Evolutionary conservation across 2,113 vertebrate genomes (phyloP).

Genomic region (Istiophorus platypterus): DNA sequence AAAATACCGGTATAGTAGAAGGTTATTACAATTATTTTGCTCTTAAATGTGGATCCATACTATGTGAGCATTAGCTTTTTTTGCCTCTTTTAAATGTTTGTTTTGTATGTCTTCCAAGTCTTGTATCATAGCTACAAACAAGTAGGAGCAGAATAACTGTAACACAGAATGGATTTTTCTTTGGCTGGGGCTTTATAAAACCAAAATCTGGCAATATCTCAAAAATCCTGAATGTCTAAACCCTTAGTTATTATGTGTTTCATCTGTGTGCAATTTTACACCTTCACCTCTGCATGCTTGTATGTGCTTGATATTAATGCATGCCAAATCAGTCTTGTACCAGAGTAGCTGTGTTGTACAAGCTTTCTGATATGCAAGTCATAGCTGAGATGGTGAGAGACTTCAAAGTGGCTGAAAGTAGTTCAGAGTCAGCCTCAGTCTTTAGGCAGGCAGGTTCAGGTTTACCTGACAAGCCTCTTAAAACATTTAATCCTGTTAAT

Average conservation of each 20-base stretch:
- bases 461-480: conserved; percentile 83
- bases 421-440: conserved; percentile 71
- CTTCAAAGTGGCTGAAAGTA: conserved; percentile 79
- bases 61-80: not conserved
- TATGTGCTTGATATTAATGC: conserved; percentile 32
- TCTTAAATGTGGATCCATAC: conserved; percentile 4
- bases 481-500: conserved; percentile 83
- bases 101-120: not conserved
- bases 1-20: not conserved
- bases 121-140: conserved; percentile 22
- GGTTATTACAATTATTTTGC: conserved; percentile 30
- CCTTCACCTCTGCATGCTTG: conserved; percentile 3
- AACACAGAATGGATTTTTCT: conserved; percentile 1
- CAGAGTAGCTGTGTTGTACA: conserved; percentile 41
- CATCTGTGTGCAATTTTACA: conserved; percentile 13
- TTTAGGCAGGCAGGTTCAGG: conserved; percentile 74
- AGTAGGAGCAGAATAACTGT: conserved; percentile 4
- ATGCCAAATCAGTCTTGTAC: conserved; percentile 54
- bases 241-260: conserved; percentile 18
- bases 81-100: conserved; percentile 4
- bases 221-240: conserved; percentile 28
- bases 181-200: conserved; percentile 22
- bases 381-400: conserved; percentile 66
- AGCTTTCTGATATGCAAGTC: conserved; percentile 70
- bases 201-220: conserved; percentile 38